Evolutionary conservation across 2,888 invertebrate species (phyloP).

Genomic region (Drosophila mercatorum): DNA sequence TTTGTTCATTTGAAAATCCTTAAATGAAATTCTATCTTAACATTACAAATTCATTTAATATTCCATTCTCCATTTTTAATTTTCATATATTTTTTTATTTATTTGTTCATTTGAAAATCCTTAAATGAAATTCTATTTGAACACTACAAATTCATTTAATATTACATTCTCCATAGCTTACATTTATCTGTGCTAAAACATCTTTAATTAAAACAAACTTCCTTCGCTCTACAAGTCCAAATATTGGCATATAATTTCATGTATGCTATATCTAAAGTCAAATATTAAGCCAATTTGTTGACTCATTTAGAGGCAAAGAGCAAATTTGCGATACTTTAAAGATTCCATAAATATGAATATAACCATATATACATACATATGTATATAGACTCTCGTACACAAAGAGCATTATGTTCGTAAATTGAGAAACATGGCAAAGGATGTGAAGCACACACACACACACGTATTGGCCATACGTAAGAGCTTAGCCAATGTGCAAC

Average conservation of each 20-base stretch:
- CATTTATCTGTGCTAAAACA: not conserved
- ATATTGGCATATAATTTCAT: not conserved
- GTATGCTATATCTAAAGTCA: not conserved
- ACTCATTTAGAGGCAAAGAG: slow-evolving; percentile 11
- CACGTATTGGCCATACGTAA: slow-evolving; percentile 32
- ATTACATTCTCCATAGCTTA: no score
- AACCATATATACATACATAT: not conserved
- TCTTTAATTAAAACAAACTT: not conserved
- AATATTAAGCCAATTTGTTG: slow-evolving; percentile 22
- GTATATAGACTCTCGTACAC: not conserved
- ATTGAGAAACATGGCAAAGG: slow-evolving; percentile 44
- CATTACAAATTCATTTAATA: not conserved
- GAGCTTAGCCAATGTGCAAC: slow-evolving; percentile 37
- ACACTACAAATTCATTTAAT: not conserved
- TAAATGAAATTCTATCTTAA: not conserved
- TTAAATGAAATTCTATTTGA: not conserved
- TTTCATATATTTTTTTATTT: not conserved
- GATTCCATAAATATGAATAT: slow-evolving; percentile 14
- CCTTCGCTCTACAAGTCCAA: no score
- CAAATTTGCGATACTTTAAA: slow-evolving; percentile 16
- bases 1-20: not conserved
- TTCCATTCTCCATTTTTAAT: no score
- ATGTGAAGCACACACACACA: slow-evolving; percentile 26
- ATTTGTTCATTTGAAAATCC: not conserved
- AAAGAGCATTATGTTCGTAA: slow-evolving; percentile 30